Evolutionary conservation across 92 coral and sea anemone species (phyloP).

Genomic region (Scolanthus callimorphus): DNA sequence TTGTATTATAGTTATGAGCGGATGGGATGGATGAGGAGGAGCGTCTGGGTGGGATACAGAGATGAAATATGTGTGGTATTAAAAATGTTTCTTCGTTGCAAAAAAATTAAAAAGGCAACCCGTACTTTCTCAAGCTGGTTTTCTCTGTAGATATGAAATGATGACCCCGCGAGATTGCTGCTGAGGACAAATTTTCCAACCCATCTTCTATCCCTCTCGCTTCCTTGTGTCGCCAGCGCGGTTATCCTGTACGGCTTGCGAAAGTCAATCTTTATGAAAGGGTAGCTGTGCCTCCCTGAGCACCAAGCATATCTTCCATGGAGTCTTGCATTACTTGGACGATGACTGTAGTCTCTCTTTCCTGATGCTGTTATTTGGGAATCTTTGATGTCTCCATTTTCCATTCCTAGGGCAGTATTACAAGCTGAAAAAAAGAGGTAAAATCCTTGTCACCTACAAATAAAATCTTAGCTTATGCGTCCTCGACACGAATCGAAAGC

Average conservation of each 20-base stretch:
- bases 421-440: constrained; percentile 7
- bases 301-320: constrained; percentile 33
- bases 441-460: no score
- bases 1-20: no score
- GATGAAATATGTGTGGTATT: no score
- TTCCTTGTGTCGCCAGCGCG: constrained; percentile 48
- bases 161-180: constrained; percentile 20
- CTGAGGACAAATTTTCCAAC: constrained; percentile 17
- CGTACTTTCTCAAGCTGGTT: constrained; percentile 6
- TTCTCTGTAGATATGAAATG: constrained; percentile 18
- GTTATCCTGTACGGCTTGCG: constrained; percentile 20
- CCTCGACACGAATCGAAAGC: no score
- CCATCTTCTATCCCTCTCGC: constrained; percentile 22
- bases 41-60: no score
- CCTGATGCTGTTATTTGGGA: constrained; percentile 22
- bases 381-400: constrained; percentile 7
- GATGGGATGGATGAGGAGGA: no score
- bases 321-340: constrained; percentile 15
- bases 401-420: constrained; percentile 38
- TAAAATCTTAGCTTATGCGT: no score
- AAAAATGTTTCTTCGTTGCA: no score
- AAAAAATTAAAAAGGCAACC: no score
- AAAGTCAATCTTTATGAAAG: constrained; percentile 32
- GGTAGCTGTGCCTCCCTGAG: constrained; percentile 2
- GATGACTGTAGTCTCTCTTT: not conserved